phyloP scores from a whole-genome alignment of 2,888 invertebrate genomes.

The Julus scanicus region DNA sequence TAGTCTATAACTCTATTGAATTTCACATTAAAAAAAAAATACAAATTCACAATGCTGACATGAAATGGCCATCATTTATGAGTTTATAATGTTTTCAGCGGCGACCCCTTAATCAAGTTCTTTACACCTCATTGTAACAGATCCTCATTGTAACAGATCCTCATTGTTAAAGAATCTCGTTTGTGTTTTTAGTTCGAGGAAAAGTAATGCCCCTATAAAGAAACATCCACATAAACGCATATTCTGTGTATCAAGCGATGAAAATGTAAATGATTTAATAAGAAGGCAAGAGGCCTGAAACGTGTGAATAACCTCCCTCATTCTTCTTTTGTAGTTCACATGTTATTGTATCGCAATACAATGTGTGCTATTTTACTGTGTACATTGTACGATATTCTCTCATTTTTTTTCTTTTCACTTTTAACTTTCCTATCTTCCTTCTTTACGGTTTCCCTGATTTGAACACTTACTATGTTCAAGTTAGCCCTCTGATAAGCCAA shows the following conservation, averaged over 20 bases:
- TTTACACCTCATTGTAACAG: background rate
- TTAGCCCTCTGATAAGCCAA: no score
- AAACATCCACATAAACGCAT: background rate
- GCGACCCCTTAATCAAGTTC: background rate
- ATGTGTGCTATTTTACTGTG: conserved; percentile 36
- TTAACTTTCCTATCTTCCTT: background rate
- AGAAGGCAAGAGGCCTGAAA: background rate
- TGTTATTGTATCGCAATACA: conserved; percentile 1
- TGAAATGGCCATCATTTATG: background rate
- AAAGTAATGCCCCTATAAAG: background rate
- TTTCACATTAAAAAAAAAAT: background rate
- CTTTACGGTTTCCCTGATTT: background rate
- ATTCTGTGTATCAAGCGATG: background rate
- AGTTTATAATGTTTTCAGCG: background rate
- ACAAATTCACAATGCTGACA: background rate
- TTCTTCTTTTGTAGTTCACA: background rate
- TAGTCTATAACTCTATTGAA: background rate
- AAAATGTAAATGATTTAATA: background rate
- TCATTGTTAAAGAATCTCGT: background rate
- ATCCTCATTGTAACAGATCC: background rate
- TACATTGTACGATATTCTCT: background rate
- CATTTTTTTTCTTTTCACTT: no score
- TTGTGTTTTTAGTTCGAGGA: background rate
- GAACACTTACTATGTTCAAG: no score
- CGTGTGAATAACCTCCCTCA: background rate